Percentiles rank a stretch among this genome's conserved stretches.
Conservation (phyloP, 2,113 vertebrate genomes). For the Myanophis thanlyinensis region DNA sequence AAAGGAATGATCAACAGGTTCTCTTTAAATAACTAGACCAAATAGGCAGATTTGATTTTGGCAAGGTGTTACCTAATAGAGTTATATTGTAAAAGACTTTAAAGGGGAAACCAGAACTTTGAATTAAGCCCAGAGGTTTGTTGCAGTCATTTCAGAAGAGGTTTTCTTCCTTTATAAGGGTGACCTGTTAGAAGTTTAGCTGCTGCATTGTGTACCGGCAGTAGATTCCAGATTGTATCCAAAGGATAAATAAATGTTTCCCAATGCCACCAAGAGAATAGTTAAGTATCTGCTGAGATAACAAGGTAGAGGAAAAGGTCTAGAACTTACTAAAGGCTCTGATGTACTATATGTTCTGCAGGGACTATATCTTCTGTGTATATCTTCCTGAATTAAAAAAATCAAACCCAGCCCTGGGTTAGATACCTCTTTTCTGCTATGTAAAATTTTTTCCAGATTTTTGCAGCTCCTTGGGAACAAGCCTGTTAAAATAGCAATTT, state of each 20-base stretch:
- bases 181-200: neutral
- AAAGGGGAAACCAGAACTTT: neutral
- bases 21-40: neutral
- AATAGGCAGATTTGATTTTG: neutral
- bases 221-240: neutral
- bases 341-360: neutral
- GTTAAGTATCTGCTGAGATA: neutral
- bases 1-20: neutral
- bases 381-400: neutral
- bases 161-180: neutral
- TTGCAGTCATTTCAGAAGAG: neutral
- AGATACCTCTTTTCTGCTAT: neutral
- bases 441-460: neutral
- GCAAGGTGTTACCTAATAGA: neutral
- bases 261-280: neutral
- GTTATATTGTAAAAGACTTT: neutral
- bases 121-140: neutral
- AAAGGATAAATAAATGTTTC: neutral
- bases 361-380: neutral
- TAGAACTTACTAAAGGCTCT: neutral
- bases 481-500: neutral
- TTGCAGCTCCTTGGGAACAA: neutral
- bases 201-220: neutral
- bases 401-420: neutral
- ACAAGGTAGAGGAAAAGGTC: neutral